Percentiles rank a stretch among this genome's conserved stretches.
Conservation (phyloP, 2,888 invertebrate genomes). For the Cantharis rufa region DNA sequence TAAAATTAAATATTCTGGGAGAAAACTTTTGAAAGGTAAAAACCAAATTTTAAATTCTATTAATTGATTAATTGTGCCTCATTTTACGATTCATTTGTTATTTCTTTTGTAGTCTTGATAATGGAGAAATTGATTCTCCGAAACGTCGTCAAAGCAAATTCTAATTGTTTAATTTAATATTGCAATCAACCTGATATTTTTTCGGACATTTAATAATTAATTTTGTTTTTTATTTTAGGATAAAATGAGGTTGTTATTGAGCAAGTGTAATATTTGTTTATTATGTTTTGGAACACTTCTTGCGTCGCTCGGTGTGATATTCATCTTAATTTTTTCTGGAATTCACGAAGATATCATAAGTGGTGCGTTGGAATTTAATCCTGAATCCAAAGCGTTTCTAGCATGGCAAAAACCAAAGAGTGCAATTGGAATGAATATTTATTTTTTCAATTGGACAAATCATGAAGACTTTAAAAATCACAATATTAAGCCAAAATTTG, state of each 20-base stretch:
- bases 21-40: neutral
- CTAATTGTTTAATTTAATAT: too few species aligned
- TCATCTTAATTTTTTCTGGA: neutral
- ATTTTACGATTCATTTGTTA: too few species aligned
- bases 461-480: slow-evolving; percentile 60
- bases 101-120: too few species aligned
- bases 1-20: neutral
- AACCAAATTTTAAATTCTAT: neutral
- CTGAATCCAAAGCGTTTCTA: neutral
- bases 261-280: neutral
- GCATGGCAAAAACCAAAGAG: slow-evolving; percentile 11
- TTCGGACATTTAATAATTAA: too few species aligned
- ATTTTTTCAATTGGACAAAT: slow-evolving; percentile 53
- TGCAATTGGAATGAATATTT: slow-evolving; percentile 42
- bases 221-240: neutral
- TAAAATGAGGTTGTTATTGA: neutral
- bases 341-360: neutral
- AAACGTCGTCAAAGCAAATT: too few species aligned
- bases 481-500: slow-evolving; percentile 62
- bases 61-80: neutral
- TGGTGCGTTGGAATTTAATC: slow-evolving; percentile 1
- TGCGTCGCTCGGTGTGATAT: neutral
- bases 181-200: too few species aligned
- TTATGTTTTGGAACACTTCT: neutral
- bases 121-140: too few species aligned